Percentiles rank a stretch among this genome's conserved stretches.
Conservation (phyloP, 2,113 vertebrate genomes). For the Thryonomys swinderianus region DNA sequence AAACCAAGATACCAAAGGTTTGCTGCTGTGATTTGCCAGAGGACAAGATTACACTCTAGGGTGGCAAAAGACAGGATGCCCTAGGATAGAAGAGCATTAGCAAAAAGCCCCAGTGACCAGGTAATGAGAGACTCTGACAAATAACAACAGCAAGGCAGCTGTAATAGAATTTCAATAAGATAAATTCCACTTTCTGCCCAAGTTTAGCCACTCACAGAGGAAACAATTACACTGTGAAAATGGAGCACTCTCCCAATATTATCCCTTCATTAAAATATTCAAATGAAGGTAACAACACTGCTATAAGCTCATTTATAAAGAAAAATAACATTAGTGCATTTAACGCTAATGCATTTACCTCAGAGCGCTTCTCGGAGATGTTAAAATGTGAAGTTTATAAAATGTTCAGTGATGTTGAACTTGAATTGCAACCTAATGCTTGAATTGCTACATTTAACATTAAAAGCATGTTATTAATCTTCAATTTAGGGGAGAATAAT, state of each 20-base stretch:
- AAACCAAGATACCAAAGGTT: neutral
- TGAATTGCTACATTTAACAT: slow-evolving; percentile 80
- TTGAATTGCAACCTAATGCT: slow-evolving; percentile 77
- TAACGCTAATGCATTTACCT: slow-evolving; percentile 83
- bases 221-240: slow-evolving; percentile 81
- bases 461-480: slow-evolving; percentile 83
- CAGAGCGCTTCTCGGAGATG: slow-evolving; percentile 74
- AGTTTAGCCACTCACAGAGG: slow-evolving; percentile 80
- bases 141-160: slow-evolving; percentile 52
- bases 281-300: slow-evolving; percentile 72
- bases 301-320: slow-evolving; percentile 85
- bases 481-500: slow-evolving; percentile 80
- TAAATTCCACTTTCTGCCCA: slow-evolving; percentile 81
- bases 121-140: slow-evolving; percentile 74
- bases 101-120: slow-evolving; percentile 59
- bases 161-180: slow-evolving; percentile 77
- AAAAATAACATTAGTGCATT: slow-evolving; percentile 84
- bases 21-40: slow-evolving; percentile 29
- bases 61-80: neutral
- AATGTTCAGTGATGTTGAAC: slow-evolving; percentile 79
- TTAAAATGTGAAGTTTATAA: slow-evolving; percentile 83
- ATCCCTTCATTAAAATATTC: slow-evolving; percentile 79
- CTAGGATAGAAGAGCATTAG: slow-evolving; percentile 46
- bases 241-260: slow-evolving; percentile 77
- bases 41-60: slow-evolving; percentile 41